A percentile compares a stretch with the other conserved stretches of the same genome.
These are phyloP conservation scores for Sitobion miscanthi DNA, from an alignment of 1,140 invertebrate genomes.

Conservation along the genomic window DNA sequence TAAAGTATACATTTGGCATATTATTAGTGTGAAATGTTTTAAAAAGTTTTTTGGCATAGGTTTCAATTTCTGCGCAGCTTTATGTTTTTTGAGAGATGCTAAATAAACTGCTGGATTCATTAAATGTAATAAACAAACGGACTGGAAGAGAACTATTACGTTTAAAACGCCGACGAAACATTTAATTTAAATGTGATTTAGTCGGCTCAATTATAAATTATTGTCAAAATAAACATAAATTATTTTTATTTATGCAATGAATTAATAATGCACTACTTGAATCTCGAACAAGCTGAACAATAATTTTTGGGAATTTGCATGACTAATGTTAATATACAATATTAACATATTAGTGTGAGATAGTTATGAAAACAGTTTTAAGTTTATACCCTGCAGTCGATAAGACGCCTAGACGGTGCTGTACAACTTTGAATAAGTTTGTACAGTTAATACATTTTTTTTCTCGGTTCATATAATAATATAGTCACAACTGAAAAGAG, in stretches of 20 bases:
- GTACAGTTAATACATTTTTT: background rate
- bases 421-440: background rate
- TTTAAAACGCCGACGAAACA: background rate
- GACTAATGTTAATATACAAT: background rate
- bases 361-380: background rate
- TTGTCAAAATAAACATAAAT: constrained; percentile 8
- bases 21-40: constrained; percentile 39
- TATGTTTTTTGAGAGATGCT: background rate
- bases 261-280: background rate
- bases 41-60: constrained; percentile 29
- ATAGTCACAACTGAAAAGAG: background rate
- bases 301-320: background rate
- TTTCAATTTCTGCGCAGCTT: background rate
- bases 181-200: constrained; percentile 23
- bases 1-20: background rate
- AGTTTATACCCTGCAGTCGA: background rate
- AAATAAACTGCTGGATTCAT: constrained; percentile 27
- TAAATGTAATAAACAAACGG: constrained; percentile 40
- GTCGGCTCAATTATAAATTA: constrained; percentile 2
- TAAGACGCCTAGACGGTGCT: background rate
- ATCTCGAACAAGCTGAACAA: background rate
- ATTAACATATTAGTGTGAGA: background rate
- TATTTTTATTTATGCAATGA: background rate
- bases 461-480: background rate
- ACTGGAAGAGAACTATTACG: constrained; percentile 16